Percentiles rank a stretch among this genome's conserved stretches.
Evolutionary conservation across 2,113 vertebrate species (phyloP).

Genomic region (Gymnogyps californianus): DNA sequence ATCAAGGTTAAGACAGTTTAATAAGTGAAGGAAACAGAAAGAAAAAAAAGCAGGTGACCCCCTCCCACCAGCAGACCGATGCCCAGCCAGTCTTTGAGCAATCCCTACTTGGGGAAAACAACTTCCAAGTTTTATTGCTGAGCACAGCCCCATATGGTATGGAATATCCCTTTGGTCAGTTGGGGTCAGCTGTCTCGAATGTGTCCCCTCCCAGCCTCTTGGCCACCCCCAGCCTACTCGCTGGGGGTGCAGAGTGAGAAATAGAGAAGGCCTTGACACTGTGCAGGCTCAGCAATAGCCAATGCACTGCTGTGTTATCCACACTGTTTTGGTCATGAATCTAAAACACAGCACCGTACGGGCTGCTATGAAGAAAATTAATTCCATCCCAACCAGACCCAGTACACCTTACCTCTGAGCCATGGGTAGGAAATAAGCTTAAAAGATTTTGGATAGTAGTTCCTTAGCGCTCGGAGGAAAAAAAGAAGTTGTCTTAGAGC

Average conservation of each 20-base stretch:
- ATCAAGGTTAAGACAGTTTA: background rate
- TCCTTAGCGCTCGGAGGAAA: background rate
- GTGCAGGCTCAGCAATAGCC: background rate
- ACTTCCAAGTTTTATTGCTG: background rate
- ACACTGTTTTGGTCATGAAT: background rate
- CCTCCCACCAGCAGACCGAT: accelerated
- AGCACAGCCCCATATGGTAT: background rate
- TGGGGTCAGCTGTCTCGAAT: background rate
- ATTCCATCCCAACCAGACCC: background rate
- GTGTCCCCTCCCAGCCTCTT: background rate
- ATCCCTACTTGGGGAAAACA: background rate
- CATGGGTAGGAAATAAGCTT: background rate
- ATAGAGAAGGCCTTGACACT: background rate
- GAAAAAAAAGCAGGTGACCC: background rate
- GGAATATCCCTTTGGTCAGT: background rate
- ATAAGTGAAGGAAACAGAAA: background rate
- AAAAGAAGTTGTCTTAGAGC: background rate
- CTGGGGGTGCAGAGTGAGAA: background rate
- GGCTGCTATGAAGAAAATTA: background rate
- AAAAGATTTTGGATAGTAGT: background rate
- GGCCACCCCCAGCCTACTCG: accelerated
- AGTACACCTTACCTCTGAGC: background rate
- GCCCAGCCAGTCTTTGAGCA: background rate
- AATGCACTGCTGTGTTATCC: background rate
- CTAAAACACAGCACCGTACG: background rate